Base-by-base conservation (phyloP, 2,888 invertebrate genomes). In the Eurytoma adleriae region DNA sequence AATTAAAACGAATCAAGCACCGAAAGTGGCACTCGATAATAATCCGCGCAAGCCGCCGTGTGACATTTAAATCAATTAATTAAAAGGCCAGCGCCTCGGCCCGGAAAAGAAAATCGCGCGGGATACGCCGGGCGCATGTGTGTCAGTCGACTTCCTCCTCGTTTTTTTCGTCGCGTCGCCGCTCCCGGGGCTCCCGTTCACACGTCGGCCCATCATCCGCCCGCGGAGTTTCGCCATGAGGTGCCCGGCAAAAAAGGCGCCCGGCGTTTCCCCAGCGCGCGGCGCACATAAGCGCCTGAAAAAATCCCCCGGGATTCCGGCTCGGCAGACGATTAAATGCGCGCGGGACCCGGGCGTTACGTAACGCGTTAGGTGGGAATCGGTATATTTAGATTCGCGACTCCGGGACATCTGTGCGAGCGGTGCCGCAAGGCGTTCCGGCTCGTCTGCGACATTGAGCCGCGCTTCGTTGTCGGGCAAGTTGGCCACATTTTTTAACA, bases 61-160 rank as follows among this genome's bases (percentile, higher is more conserved):
- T 52, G 57, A 77, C 76, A 80, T 80, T 80, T 80, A 76, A 80
- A 80, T 80, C 77, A 80, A 80, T 76, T 48, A 73, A 77, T 77
- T 77, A 80, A 80, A 80, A 72, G 80, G 72, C 76, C 66, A 13
- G 24, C 27, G 54, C 4, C 10, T 1, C 5, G 71, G 68, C 79
- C 82, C 83, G 84, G 83, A 84, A 84, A 83, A 83, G 80, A 82
- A 82, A 82, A 79, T 78, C 82, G 82, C 81, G 83, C 80, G 83
- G 83, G 80, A 72, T 80, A 77, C 83, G 83, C 83, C 83, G 83
- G 82, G 40, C 54, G 54, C 61, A 75, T 80, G 70, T 59, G 72
- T 24, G 30, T 76, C 14, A 56, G 27, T n/a, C 61, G 27, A 74
- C 78, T 78, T 79, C 82, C 81, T 68, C 76, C 78, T 73, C 59